Conservation (phyloP, 2,797 vertebrate species). For the Sitta carolinensis region DNA sequence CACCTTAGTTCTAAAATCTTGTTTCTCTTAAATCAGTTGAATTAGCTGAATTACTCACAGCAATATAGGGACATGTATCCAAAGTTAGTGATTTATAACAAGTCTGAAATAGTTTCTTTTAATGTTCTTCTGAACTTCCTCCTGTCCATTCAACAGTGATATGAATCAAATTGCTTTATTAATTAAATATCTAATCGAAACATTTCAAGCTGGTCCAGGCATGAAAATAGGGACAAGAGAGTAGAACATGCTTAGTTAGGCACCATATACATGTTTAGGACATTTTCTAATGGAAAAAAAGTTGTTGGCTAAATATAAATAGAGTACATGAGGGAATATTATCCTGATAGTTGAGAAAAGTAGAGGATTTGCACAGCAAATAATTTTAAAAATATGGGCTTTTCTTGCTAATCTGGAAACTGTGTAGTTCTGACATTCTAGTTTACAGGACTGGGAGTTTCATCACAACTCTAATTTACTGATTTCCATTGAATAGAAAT, state of each 20-base stretch:
- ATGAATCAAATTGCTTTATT: not conserved
- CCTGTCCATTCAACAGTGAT: not conserved
- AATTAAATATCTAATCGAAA: not conserved
- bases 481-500: not conserved
- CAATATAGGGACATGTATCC: not conserved
- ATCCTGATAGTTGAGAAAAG: not conserved
- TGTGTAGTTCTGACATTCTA: not conserved
- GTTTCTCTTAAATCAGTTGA: not conserved
- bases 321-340: not conserved
- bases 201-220: not conserved
- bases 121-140: not conserved
- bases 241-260: not conserved
- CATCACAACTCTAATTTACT: not conserved
- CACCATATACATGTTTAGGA: rapidly evolving
- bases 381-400: not conserved
- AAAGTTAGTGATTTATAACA: not conserved
- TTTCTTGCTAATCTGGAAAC: not conserved
- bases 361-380: not conserved
- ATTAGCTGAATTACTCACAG: not conserved
- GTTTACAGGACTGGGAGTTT: not conserved
- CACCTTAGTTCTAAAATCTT: not conserved
- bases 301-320: not conserved
- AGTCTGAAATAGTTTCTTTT: not conserved
- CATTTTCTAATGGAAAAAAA: not conserved
- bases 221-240: not conserved